Base-by-base conservation (phyloP, 2,888 invertebrate genomes). In the Pteria penguin region DNA sequence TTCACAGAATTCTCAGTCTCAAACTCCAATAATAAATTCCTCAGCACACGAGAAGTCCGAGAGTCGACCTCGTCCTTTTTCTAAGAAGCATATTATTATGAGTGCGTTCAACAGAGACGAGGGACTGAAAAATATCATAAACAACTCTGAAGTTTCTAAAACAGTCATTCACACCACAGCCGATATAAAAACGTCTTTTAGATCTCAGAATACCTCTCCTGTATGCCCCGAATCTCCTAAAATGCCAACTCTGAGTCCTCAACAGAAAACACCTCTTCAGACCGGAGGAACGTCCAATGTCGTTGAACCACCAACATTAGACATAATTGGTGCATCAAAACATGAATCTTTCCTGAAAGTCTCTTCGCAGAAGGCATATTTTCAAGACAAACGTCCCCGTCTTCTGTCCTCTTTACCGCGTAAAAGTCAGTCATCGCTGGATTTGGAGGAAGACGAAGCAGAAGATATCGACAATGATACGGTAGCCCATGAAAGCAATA, bases 161-260 rank as follows among this genome's bases (percentile, higher is more conserved):
- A 60, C 67, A 27, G 27, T 55, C 36, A 31, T 62, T 4, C 32
- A 61, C n/a, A 45, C 69, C 18, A 32, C 54, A 33, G 63, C 70
- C 26, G 29, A 62, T 27, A 11, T 58, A 29, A 70, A 68, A 33
- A 60, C 36, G n/a, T 65, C 67, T 18, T 57, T 52, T 62, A 24
- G 66, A 57, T 62, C 72, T 36, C 75, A 73, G 32, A 71, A 66
- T 26, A 32, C 77, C 2, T 70, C 76, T 5, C 82, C 75, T n/a
- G 73, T 70, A 31, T 82, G 78, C 71, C 87, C 88, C 4, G 80
- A 87, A 14, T 89, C 88, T 33, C 89, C 89, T 2, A 88, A 89
- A 81, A 89, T 89, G 89, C 89, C 89, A 8, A 89, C 88, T 58
- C 75, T 89, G 29, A 89, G 88, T 77, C 89, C 89, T 5, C 88